phyloP scores from a whole-genome alignment of 1,140 invertebrate species.

The Palaemon carinicauda region DNA sequence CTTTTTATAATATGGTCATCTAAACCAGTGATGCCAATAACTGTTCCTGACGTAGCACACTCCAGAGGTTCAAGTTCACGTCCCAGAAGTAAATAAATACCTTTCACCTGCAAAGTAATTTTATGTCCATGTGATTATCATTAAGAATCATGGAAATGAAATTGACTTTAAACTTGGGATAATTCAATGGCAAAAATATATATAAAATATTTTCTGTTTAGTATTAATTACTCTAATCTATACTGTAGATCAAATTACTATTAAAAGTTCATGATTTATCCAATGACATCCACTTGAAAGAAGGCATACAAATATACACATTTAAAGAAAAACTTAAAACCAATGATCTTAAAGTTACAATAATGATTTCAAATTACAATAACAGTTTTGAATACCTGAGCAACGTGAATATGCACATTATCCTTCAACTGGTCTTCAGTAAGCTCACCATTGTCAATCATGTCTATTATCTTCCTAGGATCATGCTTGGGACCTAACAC shows the following conservation, averaged over 20 bases:
- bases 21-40: slow-evolving; percentile 87
- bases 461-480: slow-evolving; percentile 71
- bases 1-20: slow-evolving; percentile 89
- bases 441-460: slow-evolving; percentile 20
- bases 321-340: no score
- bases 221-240: no score
- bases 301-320: no score
- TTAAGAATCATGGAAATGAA: no score
- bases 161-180: no score
- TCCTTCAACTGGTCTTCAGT: slow-evolving; percentile 31
- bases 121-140: no score
- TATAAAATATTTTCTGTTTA: no score
- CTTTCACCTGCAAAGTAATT: slow-evolving; percentile 71
- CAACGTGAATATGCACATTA: slow-evolving; percentile 69
- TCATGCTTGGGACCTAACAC: slow-evolving; percentile 92
- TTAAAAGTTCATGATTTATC: no score
- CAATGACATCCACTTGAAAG: no score
- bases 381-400: slow-evolving; percentile 51
- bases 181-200: no score
- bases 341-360: not conserved
- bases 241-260: no score
- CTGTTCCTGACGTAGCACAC: slow-evolving; percentile 86
- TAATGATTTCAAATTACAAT: no score
- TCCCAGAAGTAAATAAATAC: slow-evolving; percentile 93
- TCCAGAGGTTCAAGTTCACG: slow-evolving; percentile 85